phyloP scores from a whole-genome alignment of 2,888 invertebrate genomes.

The Diplazon laetatorius region DNA sequence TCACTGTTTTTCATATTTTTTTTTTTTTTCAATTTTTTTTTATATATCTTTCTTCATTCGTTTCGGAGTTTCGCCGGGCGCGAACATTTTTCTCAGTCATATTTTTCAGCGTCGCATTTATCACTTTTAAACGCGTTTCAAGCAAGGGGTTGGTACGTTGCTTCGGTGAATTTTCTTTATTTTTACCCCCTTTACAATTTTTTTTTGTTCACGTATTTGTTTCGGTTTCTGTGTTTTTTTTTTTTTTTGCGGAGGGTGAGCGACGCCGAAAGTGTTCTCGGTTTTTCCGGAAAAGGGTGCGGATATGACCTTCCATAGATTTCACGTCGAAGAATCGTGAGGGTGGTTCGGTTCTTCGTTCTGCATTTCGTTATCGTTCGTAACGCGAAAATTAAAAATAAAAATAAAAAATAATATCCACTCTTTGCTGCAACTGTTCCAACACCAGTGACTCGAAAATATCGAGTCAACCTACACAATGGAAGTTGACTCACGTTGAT shows the following conservation, averaged over 20 bases:
- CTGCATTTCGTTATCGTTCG: constrained; percentile 1
- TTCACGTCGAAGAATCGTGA: constrained; percentile 47
- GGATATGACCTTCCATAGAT: constrained; percentile 53
- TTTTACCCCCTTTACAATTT: no score
- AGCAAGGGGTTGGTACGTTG: constrained; percentile 61
- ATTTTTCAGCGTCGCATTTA: constrained; percentile 80
- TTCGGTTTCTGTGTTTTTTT: constrained; percentile 4
- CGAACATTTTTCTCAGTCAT: constrained; percentile 81
- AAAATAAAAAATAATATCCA: no score
- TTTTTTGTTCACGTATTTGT: neutral
- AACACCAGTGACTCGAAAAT: no score
- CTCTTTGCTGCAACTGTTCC: neutral
- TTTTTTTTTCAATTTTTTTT: no score
- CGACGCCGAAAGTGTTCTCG: constrained; percentile 44
- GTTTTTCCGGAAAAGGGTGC: constrained; percentile 51
- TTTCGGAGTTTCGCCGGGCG: constrained; percentile 63
- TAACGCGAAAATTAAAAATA: constrained; percentile 29
- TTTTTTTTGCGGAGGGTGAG: no score
- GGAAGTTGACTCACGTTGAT: constrained; percentile 33
- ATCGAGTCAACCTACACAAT: constrained; percentile 14
- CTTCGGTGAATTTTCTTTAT: constrained; percentile 33
- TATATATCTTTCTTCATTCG: constrained; percentile 43
- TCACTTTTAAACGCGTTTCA: constrained; percentile 79
- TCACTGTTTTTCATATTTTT: constrained; percentile 11
- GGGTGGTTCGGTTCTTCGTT: constrained; percentile 28